Evolutionary conservation across 2,113 vertebrate species (phyloP).

Genomic region (Sylvicapra grimmia): DNA sequence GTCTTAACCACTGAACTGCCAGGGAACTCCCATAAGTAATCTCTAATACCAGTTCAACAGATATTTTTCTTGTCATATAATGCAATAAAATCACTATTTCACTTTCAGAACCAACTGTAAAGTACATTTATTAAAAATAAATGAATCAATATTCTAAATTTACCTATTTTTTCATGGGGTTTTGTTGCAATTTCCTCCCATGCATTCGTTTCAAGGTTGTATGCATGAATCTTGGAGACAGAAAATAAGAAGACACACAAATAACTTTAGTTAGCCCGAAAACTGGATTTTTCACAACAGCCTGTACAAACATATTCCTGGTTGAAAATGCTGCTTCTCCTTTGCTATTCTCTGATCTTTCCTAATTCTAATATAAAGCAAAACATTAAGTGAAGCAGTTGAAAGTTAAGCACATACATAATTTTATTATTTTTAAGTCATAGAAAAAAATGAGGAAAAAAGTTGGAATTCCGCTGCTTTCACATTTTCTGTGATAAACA

Average conservation of each 20-base stretch:
- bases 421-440: conserved; percentile 17
- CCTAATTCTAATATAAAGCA: conserved; percentile 8
- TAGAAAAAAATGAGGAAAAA: not conserved
- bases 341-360: conserved; percentile 17
- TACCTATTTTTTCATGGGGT: conserved; percentile 96
- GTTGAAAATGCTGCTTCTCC: conserved; percentile 6
- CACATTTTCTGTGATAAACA: not conserved
- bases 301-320: conserved; percentile 6
- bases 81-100: not conserved
- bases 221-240: conserved; percentile 89
- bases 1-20: not conserved
- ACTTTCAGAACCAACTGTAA: not conserved
- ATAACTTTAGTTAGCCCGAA: conserved; percentile 4
- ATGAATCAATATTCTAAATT: conserved; percentile 13
- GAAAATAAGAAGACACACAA: conserved; percentile 18
- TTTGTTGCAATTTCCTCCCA: conserved; percentile 98
- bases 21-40: not conserved
- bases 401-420: not conserved
- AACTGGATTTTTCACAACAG: conserved; percentile 16
- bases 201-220: conserved; percentile 98
- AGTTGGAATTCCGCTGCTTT: not conserved
- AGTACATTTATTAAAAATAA: conserved; percentile 19
- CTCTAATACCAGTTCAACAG: not conserved
- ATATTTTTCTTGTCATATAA: not conserved
- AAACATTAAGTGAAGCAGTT: not conserved